These are phyloP conservation scores for Nomada fucata DNA, from an alignment of 2,888 invertebrate genomes.

Conservation along the genomic window DNA sequence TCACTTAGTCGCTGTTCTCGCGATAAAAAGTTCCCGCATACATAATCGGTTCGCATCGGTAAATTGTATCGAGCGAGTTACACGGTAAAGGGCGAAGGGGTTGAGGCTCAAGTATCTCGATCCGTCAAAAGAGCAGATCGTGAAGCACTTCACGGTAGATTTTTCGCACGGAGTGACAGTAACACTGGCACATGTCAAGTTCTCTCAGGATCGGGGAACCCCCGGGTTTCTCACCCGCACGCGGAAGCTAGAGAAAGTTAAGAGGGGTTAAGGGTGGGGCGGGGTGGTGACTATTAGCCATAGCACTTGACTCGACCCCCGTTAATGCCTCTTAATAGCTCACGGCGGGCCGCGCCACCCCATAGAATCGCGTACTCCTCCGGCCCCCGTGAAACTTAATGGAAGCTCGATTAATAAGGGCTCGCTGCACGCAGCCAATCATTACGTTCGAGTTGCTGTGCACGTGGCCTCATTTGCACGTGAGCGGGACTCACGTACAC, in stretches of 20 bases:
- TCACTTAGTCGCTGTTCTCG: neutral
- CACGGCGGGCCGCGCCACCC: slow-evolving; percentile 69
- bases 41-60: neutral
- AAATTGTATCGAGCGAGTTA: slow-evolving; percentile 26
- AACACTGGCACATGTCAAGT: slow-evolving; percentile 77
- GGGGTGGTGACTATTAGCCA: slow-evolving; percentile 78
- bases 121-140: slow-evolving; percentile 43
- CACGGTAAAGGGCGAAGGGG: neutral
- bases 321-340: slow-evolving; percentile 80
- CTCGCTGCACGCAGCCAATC: slow-evolving; percentile 65
- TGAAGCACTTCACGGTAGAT: slow-evolving; percentile 52
- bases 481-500: slow-evolving; percentile 24
- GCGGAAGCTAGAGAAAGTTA: slow-evolving; percentile 49
- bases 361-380: slow-evolving; percentile 57
- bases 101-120: slow-evolving; percentile 14
- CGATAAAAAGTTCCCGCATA: neutral
- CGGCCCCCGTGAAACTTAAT: slow-evolving; percentile 71
- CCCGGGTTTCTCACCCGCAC: slow-evolving; percentile 78
- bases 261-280: slow-evolving; percentile 45
- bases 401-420: slow-evolving; percentile 78
- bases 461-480: slow-evolving; percentile 70
- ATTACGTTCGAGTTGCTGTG: slow-evolving; percentile 59
- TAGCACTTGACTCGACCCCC: slow-evolving; percentile 81
- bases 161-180: slow-evolving; percentile 73
- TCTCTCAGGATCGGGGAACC: slow-evolving; percentile 79